Evolutionary conservation across 2,113 vertebrate species (phyloP).

Genomic region (Tricholaema leucomelas): DNA sequence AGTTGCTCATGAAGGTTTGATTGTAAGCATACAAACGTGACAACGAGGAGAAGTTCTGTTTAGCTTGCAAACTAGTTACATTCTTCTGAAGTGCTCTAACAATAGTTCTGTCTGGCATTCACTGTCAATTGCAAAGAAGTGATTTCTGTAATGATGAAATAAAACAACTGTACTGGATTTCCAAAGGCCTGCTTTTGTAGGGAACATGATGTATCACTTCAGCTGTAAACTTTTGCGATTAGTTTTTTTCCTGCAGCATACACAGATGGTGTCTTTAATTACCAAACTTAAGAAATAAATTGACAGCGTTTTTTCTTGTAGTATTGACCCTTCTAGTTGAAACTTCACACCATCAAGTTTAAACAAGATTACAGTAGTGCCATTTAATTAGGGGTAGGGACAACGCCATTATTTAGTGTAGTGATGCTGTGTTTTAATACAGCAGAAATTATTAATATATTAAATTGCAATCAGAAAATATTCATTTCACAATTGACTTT

Average conservation of each 20-base stretch:
- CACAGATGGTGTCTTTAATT: not conserved
- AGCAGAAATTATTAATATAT: not conserved
- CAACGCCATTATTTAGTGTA: not conserved
- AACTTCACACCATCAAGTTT: not conserved
- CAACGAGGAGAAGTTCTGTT: not conserved
- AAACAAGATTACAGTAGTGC: not conserved
- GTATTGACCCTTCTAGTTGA: not conserved
- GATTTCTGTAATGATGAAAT: not conserved
- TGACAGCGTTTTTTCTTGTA: not conserved
- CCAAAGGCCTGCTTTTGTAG: not conserved
- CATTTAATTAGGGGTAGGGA: not conserved
- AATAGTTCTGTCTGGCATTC: not conserved
- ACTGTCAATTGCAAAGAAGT: not conserved
- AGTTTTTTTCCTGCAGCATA: not conserved
- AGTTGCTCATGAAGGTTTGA: not conserved
- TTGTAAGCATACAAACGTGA: not conserved
- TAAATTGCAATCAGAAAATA: not conserved
- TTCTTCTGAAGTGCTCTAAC: not conserved
- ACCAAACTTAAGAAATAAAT: not conserved
- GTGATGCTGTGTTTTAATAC: not conserved
- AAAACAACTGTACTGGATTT: not conserved
- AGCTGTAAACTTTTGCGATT: not conserved
- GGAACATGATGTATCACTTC: not conserved
- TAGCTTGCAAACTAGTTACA: not conserved
- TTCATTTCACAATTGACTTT: not conserved